These are phyloP conservation scores for Microplitis deprimator DNA, from an alignment of 2,888 invertebrate species.

Conservation along the genomic window DNA sequence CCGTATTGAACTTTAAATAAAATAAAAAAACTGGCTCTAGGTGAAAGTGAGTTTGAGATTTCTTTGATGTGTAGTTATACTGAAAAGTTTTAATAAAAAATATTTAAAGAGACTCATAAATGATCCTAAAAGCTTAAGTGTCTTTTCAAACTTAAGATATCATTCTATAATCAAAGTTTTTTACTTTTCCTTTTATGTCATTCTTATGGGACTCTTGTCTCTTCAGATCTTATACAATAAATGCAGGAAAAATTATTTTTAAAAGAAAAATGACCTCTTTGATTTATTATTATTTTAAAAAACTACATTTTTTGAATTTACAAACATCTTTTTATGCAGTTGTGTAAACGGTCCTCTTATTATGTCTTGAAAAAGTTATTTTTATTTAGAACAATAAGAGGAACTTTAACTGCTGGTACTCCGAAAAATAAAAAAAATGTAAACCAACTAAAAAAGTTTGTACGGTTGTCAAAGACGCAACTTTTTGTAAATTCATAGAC, in stretches of 20 bases:
- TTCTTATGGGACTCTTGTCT: background rate
- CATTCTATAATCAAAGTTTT: constrained; percentile 9
- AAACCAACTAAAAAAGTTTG: background rate
- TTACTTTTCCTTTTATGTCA: background rate
- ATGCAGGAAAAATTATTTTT: background rate
- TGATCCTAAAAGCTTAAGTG: constrained; percentile 27
- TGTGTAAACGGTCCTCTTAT: background rate
- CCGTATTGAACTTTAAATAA: constrained; percentile 32
- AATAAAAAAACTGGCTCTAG: constrained; percentile 30
- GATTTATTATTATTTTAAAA: background rate
- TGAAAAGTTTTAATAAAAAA: background rate
- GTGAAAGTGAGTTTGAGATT: constrained; percentile 40
- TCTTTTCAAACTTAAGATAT: constrained; percentile 13
- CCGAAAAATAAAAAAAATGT: no score
- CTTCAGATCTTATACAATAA: background rate
- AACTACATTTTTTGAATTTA: background rate
- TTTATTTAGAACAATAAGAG: background rate
- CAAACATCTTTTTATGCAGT: background rate
- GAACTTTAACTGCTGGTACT: background rate
- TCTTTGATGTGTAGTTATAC: constrained; percentile 33
- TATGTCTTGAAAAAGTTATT: no score
- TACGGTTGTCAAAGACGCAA: background rate
- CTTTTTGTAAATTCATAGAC: background rate
- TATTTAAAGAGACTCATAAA: constrained; percentile 14
- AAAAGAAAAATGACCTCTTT: background rate